A percentile compares a stretch with the other conserved stretches of the same genome.
These are phyloP conservation scores for Motacilla tschutschensis DNA, from an alignment of 2,113 vertebrate species.

Conservation along the genomic window DNA sequence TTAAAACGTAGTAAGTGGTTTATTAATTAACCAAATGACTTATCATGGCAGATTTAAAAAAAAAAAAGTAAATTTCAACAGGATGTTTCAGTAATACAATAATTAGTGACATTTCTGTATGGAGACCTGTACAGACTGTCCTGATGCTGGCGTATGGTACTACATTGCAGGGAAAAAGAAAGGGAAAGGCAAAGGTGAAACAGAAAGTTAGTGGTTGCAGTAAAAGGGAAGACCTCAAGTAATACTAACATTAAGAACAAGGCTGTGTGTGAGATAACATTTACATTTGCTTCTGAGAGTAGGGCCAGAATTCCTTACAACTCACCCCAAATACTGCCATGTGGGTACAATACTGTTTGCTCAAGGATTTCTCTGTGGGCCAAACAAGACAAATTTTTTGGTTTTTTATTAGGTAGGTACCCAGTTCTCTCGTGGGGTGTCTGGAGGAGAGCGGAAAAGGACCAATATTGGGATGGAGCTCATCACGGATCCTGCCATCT, in stretches of 20 bases:
- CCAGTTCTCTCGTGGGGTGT: conserved; percentile 86
- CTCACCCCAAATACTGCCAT: neutral
- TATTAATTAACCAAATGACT: neutral
- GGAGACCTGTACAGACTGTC: neutral
- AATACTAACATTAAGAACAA: neutral
- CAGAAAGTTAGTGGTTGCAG: neutral
- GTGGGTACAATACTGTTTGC: neutral
- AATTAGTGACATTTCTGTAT: neutral
- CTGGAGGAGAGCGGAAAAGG: conserved; percentile 92
- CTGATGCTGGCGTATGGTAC: neutral
- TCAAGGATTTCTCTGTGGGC: neutral
- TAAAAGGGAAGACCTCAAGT: neutral
- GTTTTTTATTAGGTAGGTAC: conserved; percentile 84
- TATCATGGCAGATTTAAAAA: neutral
- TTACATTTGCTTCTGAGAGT: neutral
- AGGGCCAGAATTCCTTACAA: neutral
- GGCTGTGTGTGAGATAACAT: neutral
- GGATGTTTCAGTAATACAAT: neutral
- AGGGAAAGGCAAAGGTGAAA: neutral
- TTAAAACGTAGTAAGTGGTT: neutral
- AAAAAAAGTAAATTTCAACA: neutral
- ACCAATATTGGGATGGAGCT: conserved; percentile 96
- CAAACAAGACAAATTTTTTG: neutral
- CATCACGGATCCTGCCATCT: conserved; percentile 86
- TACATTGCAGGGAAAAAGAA: neutral